phyloP scores from a whole-genome alignment of 2,113 vertebrate species.

The Podocnemis expansa region DNA sequence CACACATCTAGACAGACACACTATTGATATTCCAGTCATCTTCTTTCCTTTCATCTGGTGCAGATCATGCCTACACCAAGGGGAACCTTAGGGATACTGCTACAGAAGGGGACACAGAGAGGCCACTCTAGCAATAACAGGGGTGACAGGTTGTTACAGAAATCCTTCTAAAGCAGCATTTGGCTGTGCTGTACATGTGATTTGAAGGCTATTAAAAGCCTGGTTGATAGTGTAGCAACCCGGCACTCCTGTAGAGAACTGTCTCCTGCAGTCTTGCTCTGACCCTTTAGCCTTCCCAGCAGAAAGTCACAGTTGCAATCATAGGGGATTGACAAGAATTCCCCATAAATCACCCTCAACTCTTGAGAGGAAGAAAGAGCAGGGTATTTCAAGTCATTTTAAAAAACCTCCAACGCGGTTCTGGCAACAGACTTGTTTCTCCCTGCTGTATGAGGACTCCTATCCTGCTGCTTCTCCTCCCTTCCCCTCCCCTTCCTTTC shows the following conservation, averaged over 20 bases:
- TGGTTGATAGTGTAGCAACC: neutral
- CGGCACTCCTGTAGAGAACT: accelerated
- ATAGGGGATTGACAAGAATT: neutral
- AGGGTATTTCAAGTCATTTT: neutral
- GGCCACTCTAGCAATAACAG: neutral
- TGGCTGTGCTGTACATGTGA: neutral
- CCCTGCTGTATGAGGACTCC: neutral
- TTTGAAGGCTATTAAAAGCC: accelerated
- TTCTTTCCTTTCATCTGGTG: neutral
- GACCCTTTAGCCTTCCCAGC: neutral
- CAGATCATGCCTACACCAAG: neutral
- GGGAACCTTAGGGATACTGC: neutral
- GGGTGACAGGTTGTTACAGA: neutral
- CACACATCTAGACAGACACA: neutral
- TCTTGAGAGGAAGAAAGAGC: neutral
- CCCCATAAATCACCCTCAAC: neutral
- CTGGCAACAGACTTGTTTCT: neutral
- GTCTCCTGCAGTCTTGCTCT: neutral
- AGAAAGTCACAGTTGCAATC: neutral
- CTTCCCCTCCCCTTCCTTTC: neutral
- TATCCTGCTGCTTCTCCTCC: neutral
- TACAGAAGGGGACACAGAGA: neutral
- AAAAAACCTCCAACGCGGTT: neutral
- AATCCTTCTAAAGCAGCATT: neutral
- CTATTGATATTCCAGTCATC: neutral